Conservation (phyloP, 2,113 vertebrate genomes). For the Vidua macroura region DNA sequence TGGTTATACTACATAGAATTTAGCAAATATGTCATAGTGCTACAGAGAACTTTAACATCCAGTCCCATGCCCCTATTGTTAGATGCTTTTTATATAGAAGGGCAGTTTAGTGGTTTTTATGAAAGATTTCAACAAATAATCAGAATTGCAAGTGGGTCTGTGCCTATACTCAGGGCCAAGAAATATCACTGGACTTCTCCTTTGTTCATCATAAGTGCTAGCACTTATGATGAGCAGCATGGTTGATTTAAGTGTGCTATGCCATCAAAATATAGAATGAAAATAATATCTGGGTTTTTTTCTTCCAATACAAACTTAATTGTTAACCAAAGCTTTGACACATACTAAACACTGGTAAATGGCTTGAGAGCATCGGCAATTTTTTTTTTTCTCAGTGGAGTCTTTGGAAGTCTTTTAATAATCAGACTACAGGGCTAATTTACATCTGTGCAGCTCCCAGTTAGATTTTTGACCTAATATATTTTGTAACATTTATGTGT, state of each 20-base stretch:
- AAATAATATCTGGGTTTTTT: constrained; percentile 36
- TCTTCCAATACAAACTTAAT: constrained; percentile 30
- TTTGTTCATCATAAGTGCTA: not conserved
- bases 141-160: not conserved
- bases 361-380: not conserved
- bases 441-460: not conserved
- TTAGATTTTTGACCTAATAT: not conserved
- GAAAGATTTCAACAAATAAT: not conserved
- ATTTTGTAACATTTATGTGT: not conserved
- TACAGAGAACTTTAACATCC: not conserved
- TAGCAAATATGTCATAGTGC: not conserved
- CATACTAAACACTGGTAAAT: constrained; percentile 39
- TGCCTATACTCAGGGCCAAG: not conserved
- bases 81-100: not conserved
- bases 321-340: constrained; percentile 15
- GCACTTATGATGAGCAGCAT: not conserved
- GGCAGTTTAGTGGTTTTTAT: not conserved
- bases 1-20: not conserved
- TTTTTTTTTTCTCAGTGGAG: constrained; percentile 23
- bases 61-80: not conserved
- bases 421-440: not conserved
- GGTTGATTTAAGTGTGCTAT: not conserved
- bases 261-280: not conserved
- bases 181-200: not conserved
- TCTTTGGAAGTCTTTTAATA: constrained; percentile 40